These are phyloP conservation scores for Drosophila mayri DNA, from an alignment of 1,140 invertebrate genomes.

Conservation along the genomic window DNA sequence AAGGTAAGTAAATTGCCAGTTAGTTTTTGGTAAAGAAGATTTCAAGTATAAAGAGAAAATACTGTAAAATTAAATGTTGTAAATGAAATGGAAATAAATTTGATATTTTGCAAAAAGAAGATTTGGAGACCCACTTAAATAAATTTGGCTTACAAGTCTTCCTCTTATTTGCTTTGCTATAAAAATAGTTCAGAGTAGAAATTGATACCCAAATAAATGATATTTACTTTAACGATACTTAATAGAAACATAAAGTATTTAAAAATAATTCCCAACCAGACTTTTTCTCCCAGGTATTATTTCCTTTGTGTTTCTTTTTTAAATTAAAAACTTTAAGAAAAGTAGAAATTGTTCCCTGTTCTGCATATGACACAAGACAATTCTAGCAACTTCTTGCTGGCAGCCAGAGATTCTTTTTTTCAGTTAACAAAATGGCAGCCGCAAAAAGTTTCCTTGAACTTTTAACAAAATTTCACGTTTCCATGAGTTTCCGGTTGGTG, in stretches of 20 bases:
- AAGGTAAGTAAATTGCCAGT: neutral
- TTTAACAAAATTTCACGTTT: conserved; percentile 79
- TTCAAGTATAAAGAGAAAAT: too few species aligned
- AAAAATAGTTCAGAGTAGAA: too few species aligned
- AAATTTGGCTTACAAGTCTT: too few species aligned
- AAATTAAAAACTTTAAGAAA: neutral
- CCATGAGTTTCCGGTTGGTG: conserved; percentile 59
- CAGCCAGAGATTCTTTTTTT: conserved; percentile 34
- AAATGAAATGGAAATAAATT: neutral
- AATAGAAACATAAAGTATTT: neutral
- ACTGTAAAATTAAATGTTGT: neutral
- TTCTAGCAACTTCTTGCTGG: conserved; percentile 45
- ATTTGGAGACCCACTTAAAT: too few species aligned
- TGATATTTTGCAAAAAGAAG: too few species aligned
- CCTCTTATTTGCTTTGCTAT: neutral
- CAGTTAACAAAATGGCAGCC: conserved; percentile 48
- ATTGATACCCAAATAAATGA: neutral
- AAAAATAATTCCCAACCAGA: neutral
- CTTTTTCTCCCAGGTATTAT: neutral
- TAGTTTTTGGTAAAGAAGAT: neutral
- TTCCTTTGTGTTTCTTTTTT: neutral
- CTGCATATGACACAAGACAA: conserved; percentile 63
- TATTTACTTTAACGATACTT: neutral
- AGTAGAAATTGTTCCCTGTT: neutral
- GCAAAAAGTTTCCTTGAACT: conserved; percentile 70